Evolutionary conservation across 2,113 vertebrate species (phyloP), one percentile per base, ranked within the genome.

Genomic region (Penelope pileata): DNA sequence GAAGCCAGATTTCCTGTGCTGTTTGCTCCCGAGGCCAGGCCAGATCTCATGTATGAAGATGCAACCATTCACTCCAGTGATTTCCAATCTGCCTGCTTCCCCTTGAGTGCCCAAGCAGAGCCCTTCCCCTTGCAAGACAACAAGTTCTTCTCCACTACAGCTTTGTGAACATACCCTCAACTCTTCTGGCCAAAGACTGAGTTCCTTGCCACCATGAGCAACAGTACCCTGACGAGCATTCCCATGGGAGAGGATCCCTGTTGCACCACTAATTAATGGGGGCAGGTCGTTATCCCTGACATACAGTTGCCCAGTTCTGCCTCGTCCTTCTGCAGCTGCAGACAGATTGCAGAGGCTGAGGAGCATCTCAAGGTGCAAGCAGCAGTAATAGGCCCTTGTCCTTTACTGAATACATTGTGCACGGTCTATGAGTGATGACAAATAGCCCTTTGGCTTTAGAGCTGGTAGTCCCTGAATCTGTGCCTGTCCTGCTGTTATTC

Each of bases 281-380:
- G 30, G 6, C 34, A 16, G n/a, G 2, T 32, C 12, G 67, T 45
- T n/a, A 74, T 62, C n/a, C 70, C 42, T 32, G 26, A 26, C 18
- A 2, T 23, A 19, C 4, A 9, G 4, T 9, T 53, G 5, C 72
- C 27, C 15, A 4, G 23, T 23, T 7, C 84, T 7, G 0, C 12
- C 23, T 63, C 40, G 76, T 43, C 19, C 16, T 40, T 1, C 36
- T 42, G 77, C 47, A 68, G 51, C 1, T 59, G 32, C 18, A 66
- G 43, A 66, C 23, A 45, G 14, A 1, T 21, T n/a, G 30, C 42
- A 40, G 68, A 66, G 32, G 12, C 27, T 40, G 23, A 45, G 81
- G 24, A 89, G 12, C 6, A 64, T 16, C 43, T 47, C 63, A 15
- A 21, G 42, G 27, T 7, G 1, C 36, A 45, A 27, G 4, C 4